Base-by-base conservation (phyloP, 2,888 invertebrate species). In the Rhagonycha fulva region DNA sequence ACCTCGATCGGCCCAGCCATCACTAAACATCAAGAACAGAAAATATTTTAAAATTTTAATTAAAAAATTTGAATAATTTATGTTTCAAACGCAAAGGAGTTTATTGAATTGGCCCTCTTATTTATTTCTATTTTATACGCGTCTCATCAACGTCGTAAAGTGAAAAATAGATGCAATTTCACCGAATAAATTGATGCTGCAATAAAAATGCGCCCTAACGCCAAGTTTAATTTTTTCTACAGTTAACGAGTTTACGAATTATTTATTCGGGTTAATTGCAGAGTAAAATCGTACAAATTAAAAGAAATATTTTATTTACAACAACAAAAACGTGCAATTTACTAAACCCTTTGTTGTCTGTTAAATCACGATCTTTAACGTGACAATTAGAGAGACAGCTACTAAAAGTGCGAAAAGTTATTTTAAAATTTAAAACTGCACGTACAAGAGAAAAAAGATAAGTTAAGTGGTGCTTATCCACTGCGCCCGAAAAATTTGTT, bases 1-100 rank as follows among this genome's bases (percentile, higher is more conserved):
- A 76, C 89, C 88, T 68, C 94, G 89, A 86, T 94, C 94, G 0
- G 93, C 93, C 94, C 94, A 94, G 75, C 94, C 94, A 86, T 94
- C 94, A 86, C 93, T 93, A 85, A 14, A 85, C 23, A 66, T 24
- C 23, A 14, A 63, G 23, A 63, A 24, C 7, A n/a, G 12, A 66
- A 24, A 66, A 4, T 11, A 14, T 62, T 5, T 3, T 19, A 62
- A 1, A 14, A 62, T 14, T 14, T n/a, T n/a, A 61, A 28, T 47
- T 47, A 47, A 47, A 7, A n/a, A 47, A 47, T 47, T 47, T 47
- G 12, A 47, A 47, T 47, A 47, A 47, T 47, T 47, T 47, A n/a
- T 47, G 47, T 47, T n/a, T n/a, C 47, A 47, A 2, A n/a, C n/a
- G 47, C 26, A 26, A 47, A 47, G 63, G 26, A 23, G 63, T 66